phyloP scores from a whole-genome alignment of 2,888 invertebrate genomes.

The Cheilosia soror region DNA sequence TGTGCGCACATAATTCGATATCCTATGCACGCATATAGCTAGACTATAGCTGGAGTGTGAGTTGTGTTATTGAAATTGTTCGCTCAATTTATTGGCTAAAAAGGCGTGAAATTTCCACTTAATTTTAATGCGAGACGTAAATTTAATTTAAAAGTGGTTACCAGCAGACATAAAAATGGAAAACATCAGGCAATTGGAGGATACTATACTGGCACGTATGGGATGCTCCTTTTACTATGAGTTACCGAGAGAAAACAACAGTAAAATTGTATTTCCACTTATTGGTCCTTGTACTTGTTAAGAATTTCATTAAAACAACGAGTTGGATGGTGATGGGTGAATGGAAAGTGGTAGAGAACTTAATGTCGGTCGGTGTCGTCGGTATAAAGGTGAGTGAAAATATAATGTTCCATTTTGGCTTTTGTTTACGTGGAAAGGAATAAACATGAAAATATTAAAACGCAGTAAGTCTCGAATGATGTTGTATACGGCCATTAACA shows the following conservation, averaged over 20 bases:
- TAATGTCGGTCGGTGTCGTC: background rate
- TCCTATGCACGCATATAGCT: too few species aligned
- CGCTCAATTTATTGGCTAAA: constrained; percentile 54
- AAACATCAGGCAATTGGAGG: constrained; percentile 3
- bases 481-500: constrained; percentile 43
- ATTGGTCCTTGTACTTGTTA: constrained; percentile 27
- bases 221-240: constrained; percentile 6
- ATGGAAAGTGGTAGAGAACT: background rate
- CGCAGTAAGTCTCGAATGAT: constrained; percentile 21
- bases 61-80: constrained; percentile 37
- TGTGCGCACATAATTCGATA: too few species aligned
- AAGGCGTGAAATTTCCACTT: constrained; percentile 50
- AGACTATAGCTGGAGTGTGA: background rate
- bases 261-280: constrained; percentile 22
- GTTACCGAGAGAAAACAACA: constrained; percentile 3
- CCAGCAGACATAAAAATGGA: constrained; percentile 7
- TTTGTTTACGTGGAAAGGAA: constrained; percentile 27
- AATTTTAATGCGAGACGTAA: constrained; percentile 42
- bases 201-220: background rate
- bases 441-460: constrained; percentile 53
- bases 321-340: background rate
- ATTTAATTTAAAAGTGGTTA: constrained; percentile 38
- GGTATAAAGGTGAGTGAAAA: background rate
- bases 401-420: constrained; percentile 5
- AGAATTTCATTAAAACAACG: constrained; percentile 24